Evolutionary conservation across 2,113 vertebrate genomes (phyloP).

Genomic region (Neogobius melanostomus): DNA sequence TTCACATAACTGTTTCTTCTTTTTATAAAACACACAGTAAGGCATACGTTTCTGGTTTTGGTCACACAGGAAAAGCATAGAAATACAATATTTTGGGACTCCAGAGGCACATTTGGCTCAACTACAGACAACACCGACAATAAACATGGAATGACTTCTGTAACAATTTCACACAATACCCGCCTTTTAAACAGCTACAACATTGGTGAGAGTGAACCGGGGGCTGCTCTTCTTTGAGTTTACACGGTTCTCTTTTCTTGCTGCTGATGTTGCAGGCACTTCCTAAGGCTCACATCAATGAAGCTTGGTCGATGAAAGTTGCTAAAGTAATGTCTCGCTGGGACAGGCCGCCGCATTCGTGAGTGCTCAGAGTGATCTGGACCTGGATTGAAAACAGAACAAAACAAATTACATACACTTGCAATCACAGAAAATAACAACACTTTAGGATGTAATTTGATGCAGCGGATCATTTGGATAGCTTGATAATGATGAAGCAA

Average conservation of each 20-base stretch:
- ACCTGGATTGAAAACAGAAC: slow-evolving; percentile 73
- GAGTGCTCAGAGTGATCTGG: slow-evolving; percentile 94
- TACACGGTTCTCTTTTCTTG: neutral
- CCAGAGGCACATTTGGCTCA: neutral
- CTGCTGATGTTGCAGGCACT: neutral
- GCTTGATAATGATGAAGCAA: too few relatives aligned
- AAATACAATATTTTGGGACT: neutral
- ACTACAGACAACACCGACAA: neutral
- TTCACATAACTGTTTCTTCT: neutral
- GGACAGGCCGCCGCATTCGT: slow-evolving; percentile 88
- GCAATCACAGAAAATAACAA: neutral
- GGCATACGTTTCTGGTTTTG: neutral
- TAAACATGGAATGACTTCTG: slow-evolving; percentile 4
- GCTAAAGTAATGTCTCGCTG: slow-evolving; percentile 92
- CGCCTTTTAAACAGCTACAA: neutral
- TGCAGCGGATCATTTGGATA: too few relatives aligned
- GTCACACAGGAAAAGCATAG: neutral
- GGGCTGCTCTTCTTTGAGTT: neutral
- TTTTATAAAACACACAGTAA: neutral
- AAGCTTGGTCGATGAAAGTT: slow-evolving; percentile 90
- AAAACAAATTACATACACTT: neutral
- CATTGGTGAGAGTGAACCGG: neutral
- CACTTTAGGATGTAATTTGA: too few relatives aligned
- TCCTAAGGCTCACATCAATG: slow-evolving; percentile 56
- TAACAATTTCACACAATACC: neutral